Evolutionary conservation across 1,140 invertebrate genomes (phyloP), one percentile per base, ranked within the genome.

Genomic region (Aethina tumida): DNA sequence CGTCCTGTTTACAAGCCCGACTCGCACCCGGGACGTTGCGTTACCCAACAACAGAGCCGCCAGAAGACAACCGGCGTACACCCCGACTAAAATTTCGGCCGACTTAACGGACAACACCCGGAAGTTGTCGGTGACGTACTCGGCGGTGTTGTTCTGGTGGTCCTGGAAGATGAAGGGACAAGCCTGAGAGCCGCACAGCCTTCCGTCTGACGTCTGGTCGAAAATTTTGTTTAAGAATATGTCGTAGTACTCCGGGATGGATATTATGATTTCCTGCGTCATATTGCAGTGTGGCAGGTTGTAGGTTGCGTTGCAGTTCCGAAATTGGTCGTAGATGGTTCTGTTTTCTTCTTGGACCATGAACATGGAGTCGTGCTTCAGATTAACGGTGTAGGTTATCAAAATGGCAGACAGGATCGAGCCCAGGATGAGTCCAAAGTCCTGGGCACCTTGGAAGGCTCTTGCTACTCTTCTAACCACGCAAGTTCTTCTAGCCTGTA

Each of bases 351-450:
- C 30, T 25, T 39, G 9, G 14, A 31, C 2, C 21, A 8, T 21
- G 18, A 16, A 29, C 17, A 12, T 10, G 19, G 12, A 5, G 28
- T 13, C 29, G 16, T 10, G n/a, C n/a, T n/a, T n/a, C n/a, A 42
- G 21, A 30, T 45, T 44, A 9, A 50, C 36, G 6, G 66, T 66
- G 38, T 65, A 67, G 24, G 55, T 56, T 2, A 73, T 60, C 3
- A 72, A 37, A 8, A 70, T 22, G 0, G 68, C 65, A 1, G 69
- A 62, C 9, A 68, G 30, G 3, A 70, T 30, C 0, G 69, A 70
- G 0, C 71, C 71, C 0, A 69, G 16, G 4, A 75, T 68, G 4
- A 76, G 53, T 0, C 75, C 74, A 9, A 73, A 49, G 39, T 76
- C 73, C 45, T 75, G 71, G n/a, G 74, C 68, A 1, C 67, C 66